phyloP scores from a whole-genome alignment of 2,797 vertebrate species.

The Otus scops region DNA sequence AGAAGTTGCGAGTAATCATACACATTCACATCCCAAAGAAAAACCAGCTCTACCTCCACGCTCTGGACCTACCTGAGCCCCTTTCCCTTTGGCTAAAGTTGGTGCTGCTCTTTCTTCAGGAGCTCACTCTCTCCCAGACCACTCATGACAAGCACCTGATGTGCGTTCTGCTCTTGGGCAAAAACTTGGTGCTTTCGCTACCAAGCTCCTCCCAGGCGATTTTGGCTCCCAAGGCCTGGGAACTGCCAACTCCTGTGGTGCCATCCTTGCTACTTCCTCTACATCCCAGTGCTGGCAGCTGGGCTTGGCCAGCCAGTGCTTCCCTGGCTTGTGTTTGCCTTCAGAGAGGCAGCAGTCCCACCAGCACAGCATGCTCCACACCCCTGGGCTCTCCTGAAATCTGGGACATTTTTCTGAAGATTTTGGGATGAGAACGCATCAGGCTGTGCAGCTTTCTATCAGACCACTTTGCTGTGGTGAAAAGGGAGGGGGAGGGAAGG shows the following conservation, averaged over 20 bases:
- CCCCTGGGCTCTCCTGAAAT: not conserved
- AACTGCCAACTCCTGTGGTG: not conserved
- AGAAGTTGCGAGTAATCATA: not conserved
- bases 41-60: not conserved
- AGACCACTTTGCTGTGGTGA: not conserved
- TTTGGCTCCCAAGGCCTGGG: not conserved
- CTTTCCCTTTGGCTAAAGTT: not conserved
- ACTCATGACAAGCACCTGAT: not conserved
- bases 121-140: not conserved
- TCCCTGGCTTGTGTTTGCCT: not conserved
- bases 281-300: not conserved
- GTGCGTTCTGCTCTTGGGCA: accelerated
- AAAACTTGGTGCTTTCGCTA: not conserved
- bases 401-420: not conserved
- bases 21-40: not conserved
- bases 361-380: no score
- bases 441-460: not conserved
- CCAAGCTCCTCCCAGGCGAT: accelerated
- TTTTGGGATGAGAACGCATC: not conserved
- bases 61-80: not conserved
- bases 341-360: not conserved
- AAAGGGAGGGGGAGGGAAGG: not conserved
- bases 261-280: not conserved
- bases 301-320: accelerated
- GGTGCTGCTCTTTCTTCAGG: not conserved